These are phyloP conservation scores for Gadopsis bispinosus DNA, from an alignment of 2,797 vertebrate species.

Conservation along the genomic window DNA sequence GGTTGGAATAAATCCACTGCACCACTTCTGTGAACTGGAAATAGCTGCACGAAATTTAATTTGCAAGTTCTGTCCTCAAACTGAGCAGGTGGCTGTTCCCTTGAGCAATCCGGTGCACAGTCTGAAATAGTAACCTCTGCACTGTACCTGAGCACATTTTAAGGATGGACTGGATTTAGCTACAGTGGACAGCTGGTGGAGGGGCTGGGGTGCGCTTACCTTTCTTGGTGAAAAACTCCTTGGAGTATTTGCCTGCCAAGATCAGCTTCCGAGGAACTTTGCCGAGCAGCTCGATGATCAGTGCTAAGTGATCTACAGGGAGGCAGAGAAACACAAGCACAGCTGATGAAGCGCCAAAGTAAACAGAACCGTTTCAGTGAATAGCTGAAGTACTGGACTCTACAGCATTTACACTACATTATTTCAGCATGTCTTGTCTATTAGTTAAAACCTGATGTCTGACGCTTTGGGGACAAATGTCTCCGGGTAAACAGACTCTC, in stretches of 20 bases:
- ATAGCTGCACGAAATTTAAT: slow-evolving; percentile 28
- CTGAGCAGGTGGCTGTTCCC: slow-evolving; percentile 58
- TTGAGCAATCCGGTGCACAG: slow-evolving; percentile 25
- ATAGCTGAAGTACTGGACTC: background rate
- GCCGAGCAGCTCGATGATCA: slow-evolving; percentile 97
- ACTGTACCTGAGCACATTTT: slow-evolving; percentile 29
- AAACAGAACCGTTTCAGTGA: background rate
- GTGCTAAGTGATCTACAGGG: slow-evolving; percentile 94
- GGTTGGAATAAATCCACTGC: background rate
- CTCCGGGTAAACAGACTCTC: slow-evolving; percentile 22
- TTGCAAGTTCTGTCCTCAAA: slow-evolving; percentile 23
- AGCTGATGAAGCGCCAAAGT: background rate
- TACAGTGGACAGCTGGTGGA: slow-evolving; percentile 26
- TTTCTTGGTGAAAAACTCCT: slow-evolving; percentile 99
- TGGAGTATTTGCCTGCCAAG: slow-evolving; percentile 95
- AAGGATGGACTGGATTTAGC: slow-evolving; percentile 29
- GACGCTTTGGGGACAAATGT: background rate
- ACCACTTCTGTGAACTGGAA: slow-evolving; percentile 5
- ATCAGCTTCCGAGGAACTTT: slow-evolving; percentile 97
- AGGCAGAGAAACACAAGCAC: slow-evolving; percentile 21
- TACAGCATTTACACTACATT: background rate
- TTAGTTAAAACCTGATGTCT: background rate
- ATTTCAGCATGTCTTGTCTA: background rate
- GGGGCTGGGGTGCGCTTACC: slow-evolving; percentile 80
- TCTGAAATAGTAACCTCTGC: slow-evolving; percentile 40